These are phyloP conservation scores for Conus betulinus DNA, from an alignment of 1,140 invertebrate genomes.

Conservation along the genomic window DNA sequence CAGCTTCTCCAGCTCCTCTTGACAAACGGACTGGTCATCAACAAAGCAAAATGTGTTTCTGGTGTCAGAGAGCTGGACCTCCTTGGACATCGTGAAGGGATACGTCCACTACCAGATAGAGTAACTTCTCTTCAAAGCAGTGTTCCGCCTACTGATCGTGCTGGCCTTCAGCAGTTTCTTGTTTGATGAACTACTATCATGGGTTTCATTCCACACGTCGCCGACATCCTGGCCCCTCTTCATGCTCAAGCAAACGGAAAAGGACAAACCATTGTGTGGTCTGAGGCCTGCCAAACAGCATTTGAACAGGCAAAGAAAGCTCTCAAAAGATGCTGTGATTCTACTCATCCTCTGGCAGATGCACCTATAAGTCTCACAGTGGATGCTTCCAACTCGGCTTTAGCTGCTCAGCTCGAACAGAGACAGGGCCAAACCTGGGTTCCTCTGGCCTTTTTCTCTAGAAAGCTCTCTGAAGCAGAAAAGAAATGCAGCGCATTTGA, in stretches of 20 bases:
- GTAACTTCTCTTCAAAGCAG: neutral
- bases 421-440: neutral
- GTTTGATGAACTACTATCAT: slow-evolving; percentile 71
- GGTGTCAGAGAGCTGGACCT: slow-evolving; percentile 3
- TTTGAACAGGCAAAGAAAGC: slow-evolving; percentile 12
- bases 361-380: slow-evolving; percentile 12
- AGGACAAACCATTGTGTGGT: neutral
- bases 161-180: slow-evolving; percentile 50
- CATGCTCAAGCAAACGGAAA: slow-evolving; percentile 21
- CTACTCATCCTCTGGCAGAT: slow-evolving; percentile 17
- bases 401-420: slow-evolving; percentile 5
- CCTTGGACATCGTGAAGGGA: slow-evolving; percentile 11
- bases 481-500: slow-evolving; percentile 21
- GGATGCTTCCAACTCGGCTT: slow-evolving; percentile 1
- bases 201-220: slow-evolving; percentile 70
- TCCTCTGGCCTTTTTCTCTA: slow-evolving; percentile 9
- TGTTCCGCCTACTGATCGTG: neutral
- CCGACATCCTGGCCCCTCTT: slow-evolving; percentile 30
- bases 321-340: slow-evolving; percentile 7
- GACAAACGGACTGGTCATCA: no score
- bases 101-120: no score
- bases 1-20: no score
- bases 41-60: no score
- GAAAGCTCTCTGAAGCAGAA: neutral
- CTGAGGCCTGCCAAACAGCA: neutral